Base-by-base conservation (phyloP, 2,888 invertebrate species). In the Escarpia spicata region DNA sequence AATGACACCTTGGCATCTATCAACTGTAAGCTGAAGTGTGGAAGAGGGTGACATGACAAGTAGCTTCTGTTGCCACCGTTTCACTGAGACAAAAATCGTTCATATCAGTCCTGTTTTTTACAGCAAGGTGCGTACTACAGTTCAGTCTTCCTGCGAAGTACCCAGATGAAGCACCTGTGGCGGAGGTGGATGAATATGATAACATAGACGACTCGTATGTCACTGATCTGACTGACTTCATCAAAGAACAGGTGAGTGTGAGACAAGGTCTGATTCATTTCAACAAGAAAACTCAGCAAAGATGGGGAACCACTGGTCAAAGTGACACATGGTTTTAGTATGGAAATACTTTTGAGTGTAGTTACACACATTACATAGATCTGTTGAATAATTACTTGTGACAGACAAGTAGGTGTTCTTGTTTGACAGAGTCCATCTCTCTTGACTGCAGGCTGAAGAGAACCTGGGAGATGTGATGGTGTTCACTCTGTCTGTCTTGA, bases 401-500 rank as follows among this genome's bases (percentile, higher is more conserved):
- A 12, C 52, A 12, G 9, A 52, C 12, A 52, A 52, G 52, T 52
- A 75, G n/a, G 75, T 75, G 19, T 19, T 75, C 3, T 6, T 26
- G n/a, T 75, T 75, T 26, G 52, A 52, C 52, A 52, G 52, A 19
- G 6, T 75, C 26, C 26, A 6, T 75, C n/a, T 75, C 26, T 60
- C 75, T 75, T 19, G 15, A 26, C 26, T n/a, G 3, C 75, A 96
- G 98, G 98, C 98, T 93, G 97, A 98, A 94, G 98, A 98, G 96
- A 99, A 99, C 97, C 96, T 99, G 92, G 99, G 99, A 2, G 99
- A 98, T 98, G 99, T 98, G 89, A 99, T 99, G 99, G 97, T 99
- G 90, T 99, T 99, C 96, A 99, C 99, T 44, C 96, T 99, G 95
- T 75, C n/a, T 75, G 0, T 60, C 75, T 75, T 19, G 15, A 26